Evolutionary conservation across 2,797 vertebrate species (phyloP).

Genomic region (Taenioides sp.): DNA sequence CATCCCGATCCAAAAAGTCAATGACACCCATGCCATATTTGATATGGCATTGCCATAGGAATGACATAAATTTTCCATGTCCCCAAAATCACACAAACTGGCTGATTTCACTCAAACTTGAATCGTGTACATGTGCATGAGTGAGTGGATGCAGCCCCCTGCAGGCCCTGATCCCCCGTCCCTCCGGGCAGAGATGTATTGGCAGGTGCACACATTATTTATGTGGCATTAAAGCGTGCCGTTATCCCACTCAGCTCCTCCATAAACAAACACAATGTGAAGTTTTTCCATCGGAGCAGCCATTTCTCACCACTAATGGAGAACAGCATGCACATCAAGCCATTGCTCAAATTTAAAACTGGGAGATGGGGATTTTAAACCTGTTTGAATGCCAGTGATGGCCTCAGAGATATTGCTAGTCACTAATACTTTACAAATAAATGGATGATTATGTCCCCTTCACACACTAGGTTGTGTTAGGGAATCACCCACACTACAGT

Average conservation of each 20-base stretch:
- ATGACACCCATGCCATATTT: no score
- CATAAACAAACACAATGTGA: conserved; percentile 9
- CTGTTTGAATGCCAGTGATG: not conserved
- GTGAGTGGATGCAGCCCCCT: not conserved
- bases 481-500: not conserved
- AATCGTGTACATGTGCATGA: no score
- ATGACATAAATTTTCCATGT: no score
- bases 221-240: not conserved
- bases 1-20: no score
- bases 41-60: no score
- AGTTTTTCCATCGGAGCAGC: not conserved
- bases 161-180: not conserved
- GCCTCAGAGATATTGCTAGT: not conserved
- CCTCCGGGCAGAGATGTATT: not conserved
- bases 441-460: not conserved
- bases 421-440: conserved; percentile 9
- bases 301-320: not conserved
- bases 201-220: not conserved
- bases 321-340: conserved; percentile 6
- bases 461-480: conserved; percentile 1
- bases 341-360: conserved; percentile 10
- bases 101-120: no score
- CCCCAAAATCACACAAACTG: no score
- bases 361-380: conserved; percentile 7
- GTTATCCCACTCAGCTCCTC: not conserved